Conservation (phyloP, 2,113 vertebrate species). For the Mus spicilegus region DNA sequence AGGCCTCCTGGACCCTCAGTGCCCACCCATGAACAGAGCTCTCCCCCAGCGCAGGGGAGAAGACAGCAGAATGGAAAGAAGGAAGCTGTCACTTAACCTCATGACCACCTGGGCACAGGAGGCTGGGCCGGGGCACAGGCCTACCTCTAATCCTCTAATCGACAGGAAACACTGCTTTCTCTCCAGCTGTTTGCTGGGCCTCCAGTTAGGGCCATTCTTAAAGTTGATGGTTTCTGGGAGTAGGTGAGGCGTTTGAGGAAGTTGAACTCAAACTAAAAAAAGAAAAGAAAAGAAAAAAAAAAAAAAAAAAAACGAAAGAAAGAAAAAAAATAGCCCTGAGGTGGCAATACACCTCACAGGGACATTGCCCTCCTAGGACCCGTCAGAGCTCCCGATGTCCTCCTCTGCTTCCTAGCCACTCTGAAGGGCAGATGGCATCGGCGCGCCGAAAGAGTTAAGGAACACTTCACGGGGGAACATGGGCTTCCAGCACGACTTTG, state of each 20-base stretch:
- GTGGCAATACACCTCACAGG: background rate
- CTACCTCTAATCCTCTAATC: slow-evolving; percentile 42
- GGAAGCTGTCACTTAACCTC: slow-evolving; percentile 53
- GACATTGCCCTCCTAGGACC: background rate
- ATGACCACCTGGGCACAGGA: background rate
- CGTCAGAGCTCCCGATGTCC: background rate
- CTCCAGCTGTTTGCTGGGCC: background rate
- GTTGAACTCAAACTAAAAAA: slow-evolving; percentile 45
- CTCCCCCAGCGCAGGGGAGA: background rate
- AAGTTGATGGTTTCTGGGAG: background rate
- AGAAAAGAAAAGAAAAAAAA: background rate
- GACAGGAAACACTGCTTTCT: slow-evolving; percentile 46
- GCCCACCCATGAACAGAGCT: background rate
- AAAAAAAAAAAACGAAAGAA: background rate
- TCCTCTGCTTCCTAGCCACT: slow-evolving; percentile 25
- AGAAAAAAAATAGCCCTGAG: background rate
- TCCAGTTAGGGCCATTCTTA: background rate
- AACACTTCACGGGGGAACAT: background rate
- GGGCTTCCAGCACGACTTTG: background rate
- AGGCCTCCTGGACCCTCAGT: background rate
- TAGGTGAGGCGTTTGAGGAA: slow-evolving; percentile 43
- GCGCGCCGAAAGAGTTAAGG: slow-evolving; percentile 12
- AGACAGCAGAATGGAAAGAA: background rate
- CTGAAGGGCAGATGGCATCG: background rate
- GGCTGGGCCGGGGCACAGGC: background rate